phyloP scores from a whole-genome alignment of 2,888 invertebrate genomes.

The Leptothorax acervorum region DNA sequence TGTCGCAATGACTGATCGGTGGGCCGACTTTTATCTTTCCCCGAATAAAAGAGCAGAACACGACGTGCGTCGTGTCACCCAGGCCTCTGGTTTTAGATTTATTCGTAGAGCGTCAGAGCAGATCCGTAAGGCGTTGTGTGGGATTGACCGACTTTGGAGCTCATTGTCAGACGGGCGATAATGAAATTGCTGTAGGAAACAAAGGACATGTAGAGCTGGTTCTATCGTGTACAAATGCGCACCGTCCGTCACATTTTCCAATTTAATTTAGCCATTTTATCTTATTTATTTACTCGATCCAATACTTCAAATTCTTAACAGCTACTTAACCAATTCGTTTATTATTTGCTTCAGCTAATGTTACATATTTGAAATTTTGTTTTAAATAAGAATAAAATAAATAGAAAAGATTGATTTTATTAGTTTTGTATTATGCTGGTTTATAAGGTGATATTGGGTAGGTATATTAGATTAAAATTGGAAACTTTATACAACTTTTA shows the following conservation, averaged over 20 bases:
- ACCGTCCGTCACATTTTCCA: neutral
- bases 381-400: neutral
- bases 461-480: neutral
- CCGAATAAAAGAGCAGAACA: constrained; percentile 71
- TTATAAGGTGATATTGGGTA: neutral
- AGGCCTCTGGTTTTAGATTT: constrained; percentile 69
- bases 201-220: constrained; percentile 37
- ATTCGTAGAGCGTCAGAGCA: constrained; percentile 66
- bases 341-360: neutral
- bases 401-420: neutral
- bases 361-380: neutral
- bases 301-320: neutral
- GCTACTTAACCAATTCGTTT: neutral
- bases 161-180: constrained; percentile 59
- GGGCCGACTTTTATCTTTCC: constrained; percentile 73
- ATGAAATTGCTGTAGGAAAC: constrained; percentile 73
- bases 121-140: constrained; percentile 59
- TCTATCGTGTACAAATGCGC: constrained; percentile 16
- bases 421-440: neutral
- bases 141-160: constrained; percentile 69
- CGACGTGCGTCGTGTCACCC: constrained; percentile 75
- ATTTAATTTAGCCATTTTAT: constrained; percentile 13
- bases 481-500: neutral
- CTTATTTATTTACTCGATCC: neutral
- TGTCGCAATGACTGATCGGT: constrained; percentile 78